phyloP scores from a whole-genome alignment of 2,113 vertebrate species.

The Eulemur rufifrons region DNA sequence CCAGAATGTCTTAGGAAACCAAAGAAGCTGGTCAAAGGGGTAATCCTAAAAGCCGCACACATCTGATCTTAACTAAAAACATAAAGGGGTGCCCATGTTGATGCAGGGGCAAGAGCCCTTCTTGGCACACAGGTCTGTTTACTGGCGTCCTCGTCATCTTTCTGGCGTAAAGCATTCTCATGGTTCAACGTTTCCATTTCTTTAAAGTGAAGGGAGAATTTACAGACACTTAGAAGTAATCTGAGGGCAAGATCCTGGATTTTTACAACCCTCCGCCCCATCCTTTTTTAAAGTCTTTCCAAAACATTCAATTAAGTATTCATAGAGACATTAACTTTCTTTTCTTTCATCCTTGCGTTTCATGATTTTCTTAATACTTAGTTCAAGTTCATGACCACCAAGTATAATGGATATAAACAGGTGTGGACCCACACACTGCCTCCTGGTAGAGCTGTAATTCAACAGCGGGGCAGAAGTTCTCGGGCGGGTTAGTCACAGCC shows the following conservation, averaged over 20 bases:
- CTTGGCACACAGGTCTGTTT: no score
- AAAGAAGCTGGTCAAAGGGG: neutral
- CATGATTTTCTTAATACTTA: neutral
- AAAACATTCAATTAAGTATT: neutral
- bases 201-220: neutral
- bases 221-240: neutral
- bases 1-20: neutral
- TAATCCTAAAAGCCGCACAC: neutral
- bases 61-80: neutral
- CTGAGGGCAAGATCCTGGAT: neutral
- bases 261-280: neutral
- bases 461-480: neutral
- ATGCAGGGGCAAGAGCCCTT: no score
- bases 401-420: neutral
- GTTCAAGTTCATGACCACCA: neutral
- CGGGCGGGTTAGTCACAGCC: neutral
- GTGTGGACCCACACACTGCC: neutral
- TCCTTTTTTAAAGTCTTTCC: neutral
- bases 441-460: neutral
- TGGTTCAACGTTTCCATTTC: neutral
- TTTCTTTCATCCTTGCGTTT: neutral
- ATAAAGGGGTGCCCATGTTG: fast-evolving
- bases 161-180: neutral
- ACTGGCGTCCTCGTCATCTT: neutral
- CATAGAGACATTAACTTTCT: neutral